Conservation (phyloP, 2,888 invertebrate genomes). For the Epirrita christyi region DNA sequence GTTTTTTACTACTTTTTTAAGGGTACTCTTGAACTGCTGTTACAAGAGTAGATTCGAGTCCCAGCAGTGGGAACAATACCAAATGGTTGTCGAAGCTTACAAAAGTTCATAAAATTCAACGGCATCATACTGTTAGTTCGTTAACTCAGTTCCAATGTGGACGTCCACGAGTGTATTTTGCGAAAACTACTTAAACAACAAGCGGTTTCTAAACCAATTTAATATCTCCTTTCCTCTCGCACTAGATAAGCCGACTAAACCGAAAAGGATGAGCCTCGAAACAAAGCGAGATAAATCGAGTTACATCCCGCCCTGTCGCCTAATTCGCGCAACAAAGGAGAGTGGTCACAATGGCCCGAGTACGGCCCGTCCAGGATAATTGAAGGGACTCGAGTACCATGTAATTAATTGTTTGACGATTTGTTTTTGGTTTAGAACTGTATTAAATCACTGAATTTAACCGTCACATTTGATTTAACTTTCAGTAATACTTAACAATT, state of each 20-base stretch:
- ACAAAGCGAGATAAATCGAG: conserved; percentile 35
- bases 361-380: conserved; percentile 24
- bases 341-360: conserved; percentile 6
- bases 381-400: conserved; percentile 27
- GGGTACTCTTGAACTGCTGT: too few species aligned
- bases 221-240: conserved; percentile 16
- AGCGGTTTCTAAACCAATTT: conserved; percentile 16
- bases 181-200: conserved; percentile 7
- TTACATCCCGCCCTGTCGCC: conserved; percentile 23
- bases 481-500: background rate
- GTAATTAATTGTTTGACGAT: conserved; percentile 38
- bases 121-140: background rate
- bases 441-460: conserved; percentile 1
- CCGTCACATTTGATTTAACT: conserved; percentile 1
- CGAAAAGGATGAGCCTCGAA: conserved; percentile 28
- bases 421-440: conserved; percentile 25
- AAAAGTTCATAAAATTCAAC: too few species aligned
- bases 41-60: too few species aligned
- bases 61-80: too few species aligned
- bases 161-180: background rate
- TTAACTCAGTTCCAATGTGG: background rate
- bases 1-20: too few species aligned
- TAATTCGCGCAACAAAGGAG: conserved; percentile 24
- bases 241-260: conserved; percentile 30
- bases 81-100: too few species aligned